Conservation (phyloP, 2,888 invertebrate genomes). For the Biston stratarius region DNA sequence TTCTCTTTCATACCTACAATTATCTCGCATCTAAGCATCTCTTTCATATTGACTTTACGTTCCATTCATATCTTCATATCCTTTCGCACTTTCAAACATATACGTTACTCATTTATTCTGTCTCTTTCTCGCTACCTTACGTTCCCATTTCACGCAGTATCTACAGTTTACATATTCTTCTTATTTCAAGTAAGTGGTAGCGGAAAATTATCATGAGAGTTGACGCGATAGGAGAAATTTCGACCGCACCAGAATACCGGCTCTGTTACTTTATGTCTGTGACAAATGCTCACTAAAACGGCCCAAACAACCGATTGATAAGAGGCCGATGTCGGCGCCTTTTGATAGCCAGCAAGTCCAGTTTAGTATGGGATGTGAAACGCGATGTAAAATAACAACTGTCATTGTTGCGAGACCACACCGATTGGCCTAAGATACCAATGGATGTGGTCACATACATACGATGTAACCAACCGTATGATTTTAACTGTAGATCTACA, state of each 20-base stretch:
- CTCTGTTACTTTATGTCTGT: constrained; percentile 38
- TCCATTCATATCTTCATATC: too few relatives aligned
- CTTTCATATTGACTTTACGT: too few relatives aligned
- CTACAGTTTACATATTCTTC: too few relatives aligned
- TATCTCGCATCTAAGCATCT: too few relatives aligned
- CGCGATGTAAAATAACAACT: constrained; percentile 1
- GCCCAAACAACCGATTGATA: constrained; percentile 47
- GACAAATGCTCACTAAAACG: constrained; percentile 59
- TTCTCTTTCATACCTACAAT: too few relatives aligned
- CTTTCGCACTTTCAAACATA: too few relatives aligned
- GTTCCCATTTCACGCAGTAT: too few relatives aligned
- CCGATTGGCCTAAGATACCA: not conserved
- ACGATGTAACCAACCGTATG: not conserved
- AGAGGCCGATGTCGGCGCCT: constrained; percentile 18
- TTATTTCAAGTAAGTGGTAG: too few relatives aligned
- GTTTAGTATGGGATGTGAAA: constrained; percentile 3
- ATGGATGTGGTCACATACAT: not conserved
- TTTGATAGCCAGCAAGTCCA: constrained; percentile 1
- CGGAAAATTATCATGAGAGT: too few relatives aligned
- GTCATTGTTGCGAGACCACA: constrained; percentile 21
- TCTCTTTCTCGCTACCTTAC: too few relatives aligned
- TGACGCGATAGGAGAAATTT: too few relatives aligned
- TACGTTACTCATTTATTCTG: too few relatives aligned
- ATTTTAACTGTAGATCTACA: not conserved
- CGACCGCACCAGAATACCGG: not conserved